A percentile compares a stretch with the other conserved stretches of the same genome.
phyloP scores from a whole-genome alignment of 2,797 vertebrate species.

The Girardinus metallicus region DNA sequence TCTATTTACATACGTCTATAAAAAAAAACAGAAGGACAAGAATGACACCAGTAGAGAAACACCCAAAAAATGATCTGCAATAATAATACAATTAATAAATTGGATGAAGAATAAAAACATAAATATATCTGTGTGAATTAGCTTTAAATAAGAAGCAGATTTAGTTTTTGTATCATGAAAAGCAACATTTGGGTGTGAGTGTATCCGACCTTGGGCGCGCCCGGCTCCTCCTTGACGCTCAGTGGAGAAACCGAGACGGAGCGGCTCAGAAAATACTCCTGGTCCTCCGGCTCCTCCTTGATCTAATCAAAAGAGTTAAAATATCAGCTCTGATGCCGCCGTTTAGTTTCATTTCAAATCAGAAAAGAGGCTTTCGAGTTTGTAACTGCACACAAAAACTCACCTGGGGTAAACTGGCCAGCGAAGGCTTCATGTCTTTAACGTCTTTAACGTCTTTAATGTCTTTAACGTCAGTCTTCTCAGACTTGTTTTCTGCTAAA shows the following conservation, averaged over 20 bases:
- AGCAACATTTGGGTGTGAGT: background rate
- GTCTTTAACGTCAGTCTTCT: conserved; percentile 1
- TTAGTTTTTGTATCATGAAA: background rate
- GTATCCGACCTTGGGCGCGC: conserved; percentile 82
- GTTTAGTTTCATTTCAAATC: background rate
- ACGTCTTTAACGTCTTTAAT: conserved; percentile 14
- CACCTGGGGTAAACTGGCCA: conserved; percentile 12
- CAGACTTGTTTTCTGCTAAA: background rate
- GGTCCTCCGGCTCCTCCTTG: conserved; percentile 93
- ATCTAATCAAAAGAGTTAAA: conserved; percentile 78
- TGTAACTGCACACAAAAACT: conserved; percentile 20
- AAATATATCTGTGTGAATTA: background rate
- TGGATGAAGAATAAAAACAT: background rate
- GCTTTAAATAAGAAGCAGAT: background rate
- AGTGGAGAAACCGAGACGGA: conserved; percentile 68
- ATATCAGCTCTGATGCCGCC: background rate
- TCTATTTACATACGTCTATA: background rate
- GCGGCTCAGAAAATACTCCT: conserved; percentile 87
- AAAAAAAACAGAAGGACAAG: background rate
- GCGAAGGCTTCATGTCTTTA: conserved; percentile 5
- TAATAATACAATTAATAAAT: background rate
- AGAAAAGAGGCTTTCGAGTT: background rate
- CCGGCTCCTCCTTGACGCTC: conserved; percentile 89
- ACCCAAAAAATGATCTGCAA: background rate
- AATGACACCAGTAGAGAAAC: background rate